These are phyloP conservation scores for Catharus bicknelli DNA, from an alignment of 2,113 vertebrate species.

Conservation along the genomic window DNA sequence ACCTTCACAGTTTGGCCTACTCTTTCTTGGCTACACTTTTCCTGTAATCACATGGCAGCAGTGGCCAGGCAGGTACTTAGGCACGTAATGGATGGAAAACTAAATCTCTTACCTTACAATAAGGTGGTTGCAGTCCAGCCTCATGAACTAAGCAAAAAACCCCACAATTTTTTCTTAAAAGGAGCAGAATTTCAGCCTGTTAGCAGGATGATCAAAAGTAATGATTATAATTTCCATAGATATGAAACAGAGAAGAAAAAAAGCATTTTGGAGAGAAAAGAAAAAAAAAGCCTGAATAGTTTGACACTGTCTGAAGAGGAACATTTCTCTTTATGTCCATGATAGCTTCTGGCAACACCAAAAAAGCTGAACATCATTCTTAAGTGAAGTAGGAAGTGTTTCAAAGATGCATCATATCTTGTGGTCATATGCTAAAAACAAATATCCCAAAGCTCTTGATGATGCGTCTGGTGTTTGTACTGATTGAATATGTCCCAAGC, in stretches of 20 bases:
- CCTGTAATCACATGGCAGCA: not conserved
- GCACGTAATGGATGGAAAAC: not conserved
- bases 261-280: not conserved
- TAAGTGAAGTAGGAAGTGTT: constrained; percentile 55
- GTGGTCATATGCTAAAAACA: constrained; percentile 55
- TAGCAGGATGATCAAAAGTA: not conserved
- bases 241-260: accelerated
- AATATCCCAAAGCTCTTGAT: constrained; percentile 36
- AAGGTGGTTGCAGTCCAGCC: not conserved
- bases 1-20: not conserved
- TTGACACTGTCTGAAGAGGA: not conserved
- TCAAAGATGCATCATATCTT: constrained; percentile 32
- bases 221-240: not conserved
- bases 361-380: constrained; percentile 49
- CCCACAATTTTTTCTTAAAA: not conserved
- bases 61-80: not conserved
- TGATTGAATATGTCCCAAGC: constrained; percentile 45
- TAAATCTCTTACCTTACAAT: not conserved
- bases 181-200: not conserved
- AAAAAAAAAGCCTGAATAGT: not conserved
- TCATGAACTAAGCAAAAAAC: not conserved
- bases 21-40: not conserved
- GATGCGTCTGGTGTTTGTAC: constrained; percentile 46
- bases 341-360: not conserved
- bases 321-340: not conserved